Base-by-base conservation (phyloP, 2,113 vertebrate genomes). In the Struthio camelus region DNA sequence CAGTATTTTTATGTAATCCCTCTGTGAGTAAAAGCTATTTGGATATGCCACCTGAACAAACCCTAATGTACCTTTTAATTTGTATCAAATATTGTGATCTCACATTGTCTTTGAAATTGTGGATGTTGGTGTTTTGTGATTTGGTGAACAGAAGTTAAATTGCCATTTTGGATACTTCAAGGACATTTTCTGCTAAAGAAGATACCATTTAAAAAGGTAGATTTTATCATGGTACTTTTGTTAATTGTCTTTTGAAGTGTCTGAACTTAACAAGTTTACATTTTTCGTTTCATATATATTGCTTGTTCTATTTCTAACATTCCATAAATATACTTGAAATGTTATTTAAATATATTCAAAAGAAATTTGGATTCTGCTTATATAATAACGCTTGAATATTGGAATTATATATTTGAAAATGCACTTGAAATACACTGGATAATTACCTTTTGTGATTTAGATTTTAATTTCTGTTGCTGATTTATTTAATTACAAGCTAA, bases 371-470 rank as follows among this genome's bases (percentile, higher is more conserved):
- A 98, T 98, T 98, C 98, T 98, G 98, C 98, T 98, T 99, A 99
- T 99, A 98, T 98, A 98, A 98, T 98, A 98, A 98, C 98, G 99
- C 98, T 98, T 98, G 98, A 98, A 99, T 99, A 99, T 98, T 98
- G 98, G 98, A 99, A 98, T 98, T 98, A 99, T 99, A 99, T 99
- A 99, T 99, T 99, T 99, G 99, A 99, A 98, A 99, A 99, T 99
- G 99, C 99, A 99, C 99, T 99, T 99, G 99, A 99, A 99, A 99
- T 99, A 99, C 99, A 99, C 99, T 99, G 99, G 99, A 99, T 98
- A 99, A 99, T 99, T 99, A 99, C 99, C 98, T 98, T 98, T 99
- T 99, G 99, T 99, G 99, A 99, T 98, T 98, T 99, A 98, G 98
- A 99, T 98, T 99, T 98, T 98, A 98, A 99, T 99, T 98, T 98